Conservation (phyloP, 2,113 vertebrate species). For the Phycodurus eques region DNA sequence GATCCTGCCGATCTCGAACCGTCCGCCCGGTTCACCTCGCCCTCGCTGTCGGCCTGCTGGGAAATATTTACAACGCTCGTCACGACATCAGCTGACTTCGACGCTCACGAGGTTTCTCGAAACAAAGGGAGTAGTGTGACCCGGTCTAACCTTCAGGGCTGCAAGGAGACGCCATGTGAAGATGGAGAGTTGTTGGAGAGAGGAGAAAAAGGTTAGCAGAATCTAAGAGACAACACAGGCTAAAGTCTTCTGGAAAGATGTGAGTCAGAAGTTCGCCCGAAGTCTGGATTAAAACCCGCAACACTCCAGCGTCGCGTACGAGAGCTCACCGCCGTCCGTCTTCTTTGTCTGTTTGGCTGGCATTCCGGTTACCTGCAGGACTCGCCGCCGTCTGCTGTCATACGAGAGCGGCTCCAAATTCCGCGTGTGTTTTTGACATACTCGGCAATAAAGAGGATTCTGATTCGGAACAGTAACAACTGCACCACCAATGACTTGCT, state of each 20-base stretch:
- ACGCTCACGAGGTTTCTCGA: neutral
- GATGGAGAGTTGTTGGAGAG: accelerated
- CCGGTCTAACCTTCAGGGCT: conserved; percentile 60
- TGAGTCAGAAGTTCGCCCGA: neutral
- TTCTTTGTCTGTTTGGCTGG: too few relatives aligned
- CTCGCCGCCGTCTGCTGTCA: too few relatives aligned
- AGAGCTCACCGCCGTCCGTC: too few relatives aligned
- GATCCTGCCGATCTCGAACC: conserved; percentile 47
- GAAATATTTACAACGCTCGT: neutral
- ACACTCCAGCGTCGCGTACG: too few relatives aligned
- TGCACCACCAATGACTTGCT: too few relatives aligned
- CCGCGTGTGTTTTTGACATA: too few relatives aligned
- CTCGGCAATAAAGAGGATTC: too few relatives aligned
- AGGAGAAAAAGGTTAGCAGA: neutral
- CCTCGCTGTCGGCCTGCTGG: conserved; percentile 77
- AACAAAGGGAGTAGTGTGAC: too few relatives aligned
- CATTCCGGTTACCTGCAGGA: too few relatives aligned
- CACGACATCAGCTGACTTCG: neutral
- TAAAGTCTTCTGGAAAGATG: neutral
- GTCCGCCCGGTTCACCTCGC: conserved; percentile 65
- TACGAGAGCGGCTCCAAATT: too few relatives aligned
- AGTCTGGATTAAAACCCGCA: too few relatives aligned
- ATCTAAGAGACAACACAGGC: neutral
- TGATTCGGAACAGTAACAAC: too few relatives aligned
- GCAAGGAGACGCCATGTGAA: conserved; percentile 1